Evolutionary conservation across 2,797 vertebrate species (phyloP).

Genomic region (Artibeus jamaicensis): DNA sequence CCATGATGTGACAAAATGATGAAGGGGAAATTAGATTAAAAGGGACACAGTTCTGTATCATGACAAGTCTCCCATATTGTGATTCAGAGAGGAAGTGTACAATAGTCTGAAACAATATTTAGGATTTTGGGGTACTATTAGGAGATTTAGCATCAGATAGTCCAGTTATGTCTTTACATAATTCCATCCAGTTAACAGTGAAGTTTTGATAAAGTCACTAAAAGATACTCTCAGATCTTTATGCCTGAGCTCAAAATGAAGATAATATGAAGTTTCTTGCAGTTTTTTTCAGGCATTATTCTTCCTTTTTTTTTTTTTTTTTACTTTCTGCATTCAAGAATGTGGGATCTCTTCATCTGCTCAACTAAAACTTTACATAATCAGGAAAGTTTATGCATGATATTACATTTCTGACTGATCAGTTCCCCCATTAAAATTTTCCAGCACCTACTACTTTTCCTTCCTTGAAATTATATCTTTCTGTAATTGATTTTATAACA

Average conservation of each 20-base stretch:
- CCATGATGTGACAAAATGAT: not conserved
- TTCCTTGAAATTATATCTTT: not conserved
- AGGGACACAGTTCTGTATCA: not conserved
- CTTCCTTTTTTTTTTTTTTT: not conserved
- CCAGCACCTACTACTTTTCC: not conserved
- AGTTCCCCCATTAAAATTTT: not conserved
- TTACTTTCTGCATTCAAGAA: not conserved
- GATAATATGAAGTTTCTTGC: not conserved
- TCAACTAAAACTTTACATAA: not conserved
- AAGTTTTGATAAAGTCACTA: not conserved
- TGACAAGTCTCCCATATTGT: not conserved
- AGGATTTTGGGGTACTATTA: not conserved
- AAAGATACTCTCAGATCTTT: not conserved
- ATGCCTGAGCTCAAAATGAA: not conserved
- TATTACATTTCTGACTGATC: not conserved
- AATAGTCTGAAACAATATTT: not conserved
- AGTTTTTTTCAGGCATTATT: not conserved
- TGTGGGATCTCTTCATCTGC: not conserved
- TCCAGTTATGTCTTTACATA: not conserved
- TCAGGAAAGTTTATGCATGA: not conserved
- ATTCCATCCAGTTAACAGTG: not conserved
- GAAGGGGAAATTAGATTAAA: not conserved
- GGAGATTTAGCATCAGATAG: not conserved
- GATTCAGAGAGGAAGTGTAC: not conserved
- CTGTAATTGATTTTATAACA: not conserved